Base-by-base conservation (phyloP, 2,797 vertebrate genomes). In the Xyrichtys novacula region DNA sequence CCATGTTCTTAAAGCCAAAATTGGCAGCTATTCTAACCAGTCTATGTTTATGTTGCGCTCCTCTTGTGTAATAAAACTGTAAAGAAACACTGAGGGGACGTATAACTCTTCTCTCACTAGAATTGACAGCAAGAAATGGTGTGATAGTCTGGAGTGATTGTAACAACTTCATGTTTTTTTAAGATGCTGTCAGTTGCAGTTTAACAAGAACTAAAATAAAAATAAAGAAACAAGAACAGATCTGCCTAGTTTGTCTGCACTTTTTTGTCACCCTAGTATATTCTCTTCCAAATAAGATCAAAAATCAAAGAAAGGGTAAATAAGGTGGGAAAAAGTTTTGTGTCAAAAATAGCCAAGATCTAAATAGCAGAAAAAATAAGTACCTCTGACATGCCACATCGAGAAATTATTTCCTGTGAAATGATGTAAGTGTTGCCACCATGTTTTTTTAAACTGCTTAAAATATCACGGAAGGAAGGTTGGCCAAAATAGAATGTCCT, bases 401-500 rank as follows among this genome's bases (percentile, higher is more conserved):
- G 59, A 79, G 25, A 42, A 43, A 79, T 79, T 10, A 25, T 9
- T 53, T 63, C 50, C n/a, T 29, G 17, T 0, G 0, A 64, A 75
- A 46, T 38, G 36, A 47, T 7, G 0, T 6, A 54, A 29, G 7
- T 65, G 55, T 57, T 32, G 3, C 20, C 29, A 34, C 32, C 60
- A 32, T 32, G 26, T 57, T 57, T 72, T 65, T 5, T 52, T 39
- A 57, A 74, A 64, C 25, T 25, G 32, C 54, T 20, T 50, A 66
- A 80, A 85, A 71, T 81, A 73, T 65, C 47, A 43, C 42, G 4
- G 5, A 14, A 46, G 25, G 48, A 42, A 73, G 76, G 57, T 76
- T 39, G 26, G 28, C 69, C 39, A 55, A 65, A 71, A 69, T 65
- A 80, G 29, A 70, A 74, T 79, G 71, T 75, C 53, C 65, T 81